Evolutionary conservation across 2,113 vertebrate genomes (phyloP), one percentile per base, ranked within the genome.

Genomic region (Rhinoderma darwinii): DNA sequence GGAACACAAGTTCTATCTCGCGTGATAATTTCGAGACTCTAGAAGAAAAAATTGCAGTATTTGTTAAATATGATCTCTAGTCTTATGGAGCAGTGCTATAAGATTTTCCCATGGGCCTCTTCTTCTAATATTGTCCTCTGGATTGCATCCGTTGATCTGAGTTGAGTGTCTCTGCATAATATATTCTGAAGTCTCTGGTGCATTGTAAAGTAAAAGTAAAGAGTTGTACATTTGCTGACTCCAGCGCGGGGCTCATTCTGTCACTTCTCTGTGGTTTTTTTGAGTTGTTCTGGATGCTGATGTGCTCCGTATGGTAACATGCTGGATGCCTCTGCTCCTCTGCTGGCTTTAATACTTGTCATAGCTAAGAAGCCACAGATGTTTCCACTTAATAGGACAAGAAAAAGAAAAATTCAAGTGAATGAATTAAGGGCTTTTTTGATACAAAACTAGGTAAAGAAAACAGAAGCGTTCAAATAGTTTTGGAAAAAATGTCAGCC

Each of bases 401-500:
- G 79, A 74, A 82, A 51, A 87, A 82, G 78, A 87, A 87, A 86
- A 87, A 82, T 75, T 59, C 78, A 82, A 75, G 50, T 75, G 70
- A 74, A 87, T 87, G 86, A 87, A 82, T 87, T 87, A 87, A 82
- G 70, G 43, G 79, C 79, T 75, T 82, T n/a, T 87, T 87, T 82
- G 79, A 74, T 87, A 82, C 86, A 63, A 82, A 87, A 87, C 79
- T 82, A 74, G 50, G 86, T 79, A 87, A 82, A 87, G 86, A 80
- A 87, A 87, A 87, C 86, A 87, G 86, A 87, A 87, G 86, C 70
- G 43, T 82, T 82, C 43, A 75, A 82, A 86, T 81, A 80, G 44
- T 80, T 79, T 61, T 32, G 54, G 41, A 82, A 75, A 75, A 87
- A 87, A 75, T 75, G 51, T 82, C 68, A 75, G 51, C 18, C 51